Base-by-base conservation (phyloP, 2,797 vertebrate species). In the Lagodon rhomboides region DNA sequence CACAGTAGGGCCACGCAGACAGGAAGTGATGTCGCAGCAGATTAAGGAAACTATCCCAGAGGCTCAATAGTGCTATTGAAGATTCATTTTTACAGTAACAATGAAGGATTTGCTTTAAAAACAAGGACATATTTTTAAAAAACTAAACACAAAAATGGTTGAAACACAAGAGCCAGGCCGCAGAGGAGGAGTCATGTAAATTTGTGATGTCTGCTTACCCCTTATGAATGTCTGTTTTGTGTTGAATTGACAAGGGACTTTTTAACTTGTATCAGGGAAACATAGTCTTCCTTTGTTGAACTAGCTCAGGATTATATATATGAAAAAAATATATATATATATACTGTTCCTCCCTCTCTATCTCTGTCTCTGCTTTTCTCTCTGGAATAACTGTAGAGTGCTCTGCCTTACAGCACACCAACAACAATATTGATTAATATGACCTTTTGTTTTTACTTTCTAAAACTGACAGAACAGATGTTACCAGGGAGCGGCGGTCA, bases 241-340 rank as follows among this genome's bases (percentile, higher is more conserved):
- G 86, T 89, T 91, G 64, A 91, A 90, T 73, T 85, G 81, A 92
- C 75, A 93, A 93, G 93, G 92, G 94, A 95, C 55, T 89, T 93
- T 90, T 87, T 89, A 84, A 91, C 78, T 88, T 78, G 78, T 91
- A 94, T 95, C 93, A 94, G 94, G 94, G 94, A 95, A 93, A 91
- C 83, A 22, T 90, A 83, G 93, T 95, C 94, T 95, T 95, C 93
- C 94, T 92, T 83, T 90, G 85, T 93, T 92, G 77, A 89, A 91
- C 85, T 93, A 94, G 93, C 94, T 95, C 94, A 95, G 94, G 94
- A 94, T 34, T 34, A 34, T 73, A 75, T 89, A 92, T 30, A 30
- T 3, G 5, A 30, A 30, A 30, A 3, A 27, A 2, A 27, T n/a
- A n/a, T n/a, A n/a, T n/a, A n/a, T n/a, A n/a, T n/a, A n/a, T n/a